Conservation (phyloP, 2,113 vertebrate species). For the Aleadryas rufinucha region DNA sequence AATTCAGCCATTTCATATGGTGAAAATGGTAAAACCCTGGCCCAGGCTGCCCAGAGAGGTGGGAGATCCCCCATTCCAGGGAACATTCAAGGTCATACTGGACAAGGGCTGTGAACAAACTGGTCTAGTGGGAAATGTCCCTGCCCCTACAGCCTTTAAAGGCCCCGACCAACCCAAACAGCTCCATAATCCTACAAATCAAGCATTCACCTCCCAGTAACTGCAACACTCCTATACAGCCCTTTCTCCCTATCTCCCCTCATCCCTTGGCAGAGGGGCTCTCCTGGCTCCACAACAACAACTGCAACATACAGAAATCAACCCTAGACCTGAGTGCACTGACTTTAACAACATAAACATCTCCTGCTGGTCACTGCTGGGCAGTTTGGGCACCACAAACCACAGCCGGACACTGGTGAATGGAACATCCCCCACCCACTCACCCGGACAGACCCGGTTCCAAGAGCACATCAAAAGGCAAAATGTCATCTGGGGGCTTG, state of each 20-base stretch:
- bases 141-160: background rate
- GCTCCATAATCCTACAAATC: background rate
- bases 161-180: background rate
- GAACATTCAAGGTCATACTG: background rate
- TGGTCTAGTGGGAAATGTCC: background rate
- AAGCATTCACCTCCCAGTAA: background rate
- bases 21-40: background rate
- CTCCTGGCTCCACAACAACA: background rate
- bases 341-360: too few species aligned
- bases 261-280: background rate
- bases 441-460: rapidly evolving
- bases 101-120: background rate
- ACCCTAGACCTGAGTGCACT: background rate
- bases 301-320: background rate
- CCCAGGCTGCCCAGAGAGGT: background rate
- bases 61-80: background rate
- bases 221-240: background rate
- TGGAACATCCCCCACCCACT: background rate
- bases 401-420: background rate
- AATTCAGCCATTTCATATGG: background rate
- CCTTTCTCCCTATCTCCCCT: too few species aligned
- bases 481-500: background rate
- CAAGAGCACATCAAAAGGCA: background rate
- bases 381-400: background rate
- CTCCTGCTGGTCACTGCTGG: background rate